Evolutionary conservation across 2,888 invertebrate genomes (phyloP).

Genomic region (Synergus itoensis): DNA sequence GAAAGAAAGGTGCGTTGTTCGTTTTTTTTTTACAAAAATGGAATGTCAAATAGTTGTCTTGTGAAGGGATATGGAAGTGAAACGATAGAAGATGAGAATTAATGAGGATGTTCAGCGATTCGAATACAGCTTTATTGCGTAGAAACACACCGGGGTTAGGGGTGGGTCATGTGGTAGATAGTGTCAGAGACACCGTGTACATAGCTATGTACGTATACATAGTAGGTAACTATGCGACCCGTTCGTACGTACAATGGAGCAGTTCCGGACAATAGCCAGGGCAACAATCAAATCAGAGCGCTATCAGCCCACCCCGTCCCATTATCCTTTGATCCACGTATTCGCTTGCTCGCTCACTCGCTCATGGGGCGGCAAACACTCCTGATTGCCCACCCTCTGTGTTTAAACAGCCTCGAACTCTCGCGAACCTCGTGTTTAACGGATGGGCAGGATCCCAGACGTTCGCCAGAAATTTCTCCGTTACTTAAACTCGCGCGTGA

Average conservation of each 20-base stretch:
- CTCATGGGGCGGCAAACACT: conserved; percentile 74
- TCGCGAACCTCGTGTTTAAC: conserved; percentile 55
- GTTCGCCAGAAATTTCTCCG: conserved; percentile 39
- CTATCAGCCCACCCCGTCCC: conserved; percentile 70
- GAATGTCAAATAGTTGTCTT: conserved; percentile 26
- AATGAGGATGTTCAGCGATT: conserved; percentile 6
- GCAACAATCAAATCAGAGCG: conserved; percentile 77
- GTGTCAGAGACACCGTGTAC: conserved; percentile 44
- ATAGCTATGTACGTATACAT: conserved; percentile 23
- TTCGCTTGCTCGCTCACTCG: conserved; percentile 64
- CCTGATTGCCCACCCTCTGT: conserved; percentile 75
- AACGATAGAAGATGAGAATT: conserved; percentile 34
- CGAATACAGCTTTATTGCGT: conserved; percentile 35
- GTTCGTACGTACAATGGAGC: conserved; percentile 66
- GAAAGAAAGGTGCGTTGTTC: conserved; percentile 8
- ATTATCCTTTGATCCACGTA: conserved; percentile 70
- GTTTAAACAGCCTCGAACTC: conserved; percentile 60
- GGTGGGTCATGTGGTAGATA: conserved; percentile 35
- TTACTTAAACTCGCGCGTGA: conserved; percentile 11
- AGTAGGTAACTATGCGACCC: conserved; percentile 40
- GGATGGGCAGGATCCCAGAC: conserved; percentile 52
- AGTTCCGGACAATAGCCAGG: conserved; percentile 74
- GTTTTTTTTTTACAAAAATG: not conserved
- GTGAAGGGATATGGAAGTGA: conserved; percentile 26
- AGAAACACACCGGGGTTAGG: not conserved